Evolutionary conservation across 1,140 invertebrate species (phyloP).

Genomic region (Nasonia longicornis): DNA sequence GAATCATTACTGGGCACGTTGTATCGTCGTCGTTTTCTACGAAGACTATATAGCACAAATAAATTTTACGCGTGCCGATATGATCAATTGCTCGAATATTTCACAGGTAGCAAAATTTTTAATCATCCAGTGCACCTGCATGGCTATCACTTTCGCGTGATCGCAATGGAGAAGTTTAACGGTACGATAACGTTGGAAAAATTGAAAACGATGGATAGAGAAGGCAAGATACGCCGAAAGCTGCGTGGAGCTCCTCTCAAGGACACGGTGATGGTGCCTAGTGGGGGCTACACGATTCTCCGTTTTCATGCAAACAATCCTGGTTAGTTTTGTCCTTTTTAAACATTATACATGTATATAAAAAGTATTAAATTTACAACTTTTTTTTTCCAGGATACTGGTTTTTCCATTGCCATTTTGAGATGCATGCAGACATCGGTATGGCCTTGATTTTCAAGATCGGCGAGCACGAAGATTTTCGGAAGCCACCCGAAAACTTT

Average conservation of each 20-base stretch:
- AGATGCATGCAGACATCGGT: constrained; percentile 66
- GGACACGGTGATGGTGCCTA: constrained; percentile 90
- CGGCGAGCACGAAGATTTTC: constrained; percentile 61
- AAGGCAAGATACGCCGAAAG: constrained; percentile 81
- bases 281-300: constrained; percentile 86
- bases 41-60: too few relatives aligned
- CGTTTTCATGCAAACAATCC: constrained; percentile 18
- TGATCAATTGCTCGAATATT: not conserved
- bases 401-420: constrained; percentile 70
- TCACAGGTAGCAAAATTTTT: constrained; percentile 53
- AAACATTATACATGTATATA: not conserved
- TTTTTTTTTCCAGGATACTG: constrained; percentile 61
- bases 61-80: not conserved
- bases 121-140: constrained; percentile 92
- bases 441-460: constrained; percentile 69
- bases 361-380: too few relatives aligned
- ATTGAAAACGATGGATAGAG: constrained; percentile 77
- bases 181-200: constrained; percentile 75
- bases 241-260: constrained; percentile 81
- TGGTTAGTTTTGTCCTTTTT: not conserved
- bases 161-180: constrained; percentile 79
- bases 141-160: constrained; percentile 84
- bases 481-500: constrained; percentile 62
- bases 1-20: not conserved
- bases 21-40: not conserved